Base-by-base conservation (phyloP, 2,888 invertebrate species). In the Onthophagus sagittarius region DNA sequence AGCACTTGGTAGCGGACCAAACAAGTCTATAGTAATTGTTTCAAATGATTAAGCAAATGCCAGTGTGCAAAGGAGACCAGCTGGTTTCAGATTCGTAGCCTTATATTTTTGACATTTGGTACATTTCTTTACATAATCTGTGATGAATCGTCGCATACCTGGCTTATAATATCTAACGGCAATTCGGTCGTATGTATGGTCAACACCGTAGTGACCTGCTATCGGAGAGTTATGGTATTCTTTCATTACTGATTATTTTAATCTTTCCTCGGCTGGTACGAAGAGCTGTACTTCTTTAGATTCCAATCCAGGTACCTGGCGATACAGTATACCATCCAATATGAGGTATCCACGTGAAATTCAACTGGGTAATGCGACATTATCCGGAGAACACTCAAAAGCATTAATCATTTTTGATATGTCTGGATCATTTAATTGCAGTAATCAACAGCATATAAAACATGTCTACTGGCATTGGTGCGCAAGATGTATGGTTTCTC, bases 141-240 rank as follows among this genome's bases (percentile, higher is more conserved):
- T 69, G 2, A 83, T 75, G 5, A 78, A 77, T 0, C 72, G 73
- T 13, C 80, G 32, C 81, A 84, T 81, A 0, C 77, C 77, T 5
- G 79, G 71, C 77, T 78, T 81, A 69, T 78, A 81, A 63, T 78
- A 82, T 0, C 77, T 71, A 0, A 11, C 65, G 0, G 74, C 31
- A 13, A 76, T 71, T 15, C 63, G 31, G 73, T n/a, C n/a, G n/a
- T n/a, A n/a, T n/a, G n/a, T n/a, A n/a, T n/a, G n/a, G n/a, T n/a
- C n/a, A n/a, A n/a, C n/a, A n/a, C n/a, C n/a, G n/a, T n/a, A n/a
- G n/a, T 77, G 75, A 15, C 77, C 75, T 0, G 75, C 76, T 13
- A 73, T 74, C 5, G 72, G 74, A 0, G 72, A 6, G 32, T 76
- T 73, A 23, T 77, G 76, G 15, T 70, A 67, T 64, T 75, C 73